Conservation (phyloP, 1,140 invertebrate species). For the Rhynchophorus ferrugineus region DNA sequence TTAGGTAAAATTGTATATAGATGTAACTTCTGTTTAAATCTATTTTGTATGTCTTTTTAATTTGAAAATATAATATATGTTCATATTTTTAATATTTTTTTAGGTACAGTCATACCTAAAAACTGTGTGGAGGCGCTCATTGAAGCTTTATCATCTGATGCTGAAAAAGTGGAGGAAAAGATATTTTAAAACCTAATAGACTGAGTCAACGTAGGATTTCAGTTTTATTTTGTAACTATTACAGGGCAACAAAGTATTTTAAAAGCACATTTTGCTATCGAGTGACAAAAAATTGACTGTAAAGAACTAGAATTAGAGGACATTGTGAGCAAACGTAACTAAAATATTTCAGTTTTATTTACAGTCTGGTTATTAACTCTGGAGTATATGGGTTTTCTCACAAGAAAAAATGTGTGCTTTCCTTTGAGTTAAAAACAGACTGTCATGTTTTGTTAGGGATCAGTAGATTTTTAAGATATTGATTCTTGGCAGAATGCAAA, state of each 20-base stretch:
- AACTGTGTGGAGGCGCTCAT: slow-evolving; percentile 73
- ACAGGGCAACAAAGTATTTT: slow-evolving; percentile 31
- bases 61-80: too few species aligned
- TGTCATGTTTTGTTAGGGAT: neutral
- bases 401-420: too few species aligned
- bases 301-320: slow-evolving; percentile 15
- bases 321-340: neutral
- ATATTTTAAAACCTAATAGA: slow-evolving; percentile 43
- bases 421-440: too few species aligned
- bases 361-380: neutral
- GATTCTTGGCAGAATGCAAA: slow-evolving; percentile 5
- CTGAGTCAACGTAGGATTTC: slow-evolving; percentile 15
- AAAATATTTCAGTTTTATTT: neutral
- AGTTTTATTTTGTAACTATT: slow-evolving; percentile 22
- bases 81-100: slow-evolving; percentile 17
- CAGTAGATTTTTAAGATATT: neutral
- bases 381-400: neutral
- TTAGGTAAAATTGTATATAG: too few species aligned
- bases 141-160: slow-evolving; percentile 70
- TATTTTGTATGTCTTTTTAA: too few species aligned
- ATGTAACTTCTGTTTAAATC: too few species aligned
- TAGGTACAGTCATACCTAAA: slow-evolving; percentile 83
- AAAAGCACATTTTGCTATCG: slow-evolving; percentile 3
- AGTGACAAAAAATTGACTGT: slow-evolving; percentile 15
- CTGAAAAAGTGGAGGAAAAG: slow-evolving; percentile 73